phyloP scores from a whole-genome alignment of 2,113 vertebrate species.

The Plecturocebus donacophilus region DNA sequence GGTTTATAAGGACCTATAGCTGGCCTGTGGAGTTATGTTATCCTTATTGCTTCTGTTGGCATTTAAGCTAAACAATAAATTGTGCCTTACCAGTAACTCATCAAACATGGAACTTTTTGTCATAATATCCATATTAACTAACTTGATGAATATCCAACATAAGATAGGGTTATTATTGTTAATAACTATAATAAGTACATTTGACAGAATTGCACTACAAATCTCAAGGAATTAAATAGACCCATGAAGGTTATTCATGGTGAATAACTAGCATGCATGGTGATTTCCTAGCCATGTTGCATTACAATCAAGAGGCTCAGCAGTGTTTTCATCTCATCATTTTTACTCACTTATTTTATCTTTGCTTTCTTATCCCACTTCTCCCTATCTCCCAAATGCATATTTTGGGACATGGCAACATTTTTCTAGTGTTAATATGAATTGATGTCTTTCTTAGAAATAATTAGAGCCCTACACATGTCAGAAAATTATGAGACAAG shows the following conservation, averaged over 20 bases:
- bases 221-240: slow-evolving; percentile 3
- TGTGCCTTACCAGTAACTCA: neutral
- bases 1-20: neutral
- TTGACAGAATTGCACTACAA: neutral
- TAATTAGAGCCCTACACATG: slow-evolving; percentile 47
- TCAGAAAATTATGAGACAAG: slow-evolving; percentile 52
- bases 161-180: neutral
- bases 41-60: neutral
- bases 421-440: slow-evolving; percentile 54
- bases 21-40: neutral
- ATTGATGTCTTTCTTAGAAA: slow-evolving; percentile 55
- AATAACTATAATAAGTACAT: neutral
- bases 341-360: slow-evolving; percentile 31
- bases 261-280: neutral
- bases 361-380: neutral
- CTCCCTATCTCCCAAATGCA: slow-evolving; percentile 11
- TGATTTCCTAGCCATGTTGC: neutral
- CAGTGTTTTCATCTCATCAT: neutral
- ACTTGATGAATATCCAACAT: neutral
- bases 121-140: slow-evolving; percentile 11
- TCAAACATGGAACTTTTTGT: neutral
- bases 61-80: neutral
- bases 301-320: neutral
- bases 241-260: neutral
- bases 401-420: slow-evolving; percentile 22